These are phyloP conservation scores for Spicauda simplicius DNA, from an alignment of 2,888 invertebrate species.

Conservation along the genomic window DNA sequence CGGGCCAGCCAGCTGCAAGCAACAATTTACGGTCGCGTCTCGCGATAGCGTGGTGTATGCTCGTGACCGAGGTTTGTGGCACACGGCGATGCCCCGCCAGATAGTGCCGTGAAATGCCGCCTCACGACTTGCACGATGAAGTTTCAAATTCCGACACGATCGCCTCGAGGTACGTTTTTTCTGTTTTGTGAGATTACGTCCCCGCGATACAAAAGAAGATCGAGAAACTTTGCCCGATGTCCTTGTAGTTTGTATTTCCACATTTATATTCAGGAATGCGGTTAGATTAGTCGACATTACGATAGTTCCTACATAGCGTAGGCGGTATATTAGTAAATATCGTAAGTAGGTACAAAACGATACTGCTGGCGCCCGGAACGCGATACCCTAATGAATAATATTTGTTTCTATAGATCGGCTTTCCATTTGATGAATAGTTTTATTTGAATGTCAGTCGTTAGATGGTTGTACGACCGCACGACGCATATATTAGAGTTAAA, in stretches of 20 bases:
- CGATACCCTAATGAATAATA: slow-evolving; percentile 1
- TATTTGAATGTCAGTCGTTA: slow-evolving; percentile 3
- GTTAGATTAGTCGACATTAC: slow-evolving; percentile 78
- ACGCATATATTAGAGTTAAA: slow-evolving; percentile 19
- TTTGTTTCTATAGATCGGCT: neutral
- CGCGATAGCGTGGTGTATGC: slow-evolving; percentile 74
- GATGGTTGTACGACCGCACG: neutral
- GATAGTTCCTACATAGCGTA: slow-evolving; percentile 58
- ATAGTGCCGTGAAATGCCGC: slow-evolving; percentile 80
- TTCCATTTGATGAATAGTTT: slow-evolving; percentile 5
- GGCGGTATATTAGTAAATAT: slow-evolving; percentile 78
- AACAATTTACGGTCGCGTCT: slow-evolving; percentile 68
- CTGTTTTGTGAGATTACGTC: slow-evolving; percentile 38
- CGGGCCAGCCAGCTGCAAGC: slow-evolving; percentile 71
- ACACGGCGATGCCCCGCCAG: slow-evolving; percentile 70
- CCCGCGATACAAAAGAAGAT: slow-evolving; percentile 37
- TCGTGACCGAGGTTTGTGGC: slow-evolving; percentile 79
- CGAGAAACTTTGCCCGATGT: slow-evolving; percentile 52
- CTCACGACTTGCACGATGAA: slow-evolving; percentile 74
- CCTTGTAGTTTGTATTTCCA: slow-evolving; percentile 69
- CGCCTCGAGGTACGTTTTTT: slow-evolving; percentile 56
- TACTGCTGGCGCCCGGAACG: slow-evolving; percentile 62
- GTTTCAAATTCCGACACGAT: slow-evolving; percentile 72
- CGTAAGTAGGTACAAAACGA: slow-evolving; percentile 56
- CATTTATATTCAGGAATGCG: slow-evolving; percentile 77